A percentile compares a stretch with the other conserved stretches of the same genome.
Conservation (phyloP, 2,113 vertebrate species). For the Tamias sibiricus region DNA sequence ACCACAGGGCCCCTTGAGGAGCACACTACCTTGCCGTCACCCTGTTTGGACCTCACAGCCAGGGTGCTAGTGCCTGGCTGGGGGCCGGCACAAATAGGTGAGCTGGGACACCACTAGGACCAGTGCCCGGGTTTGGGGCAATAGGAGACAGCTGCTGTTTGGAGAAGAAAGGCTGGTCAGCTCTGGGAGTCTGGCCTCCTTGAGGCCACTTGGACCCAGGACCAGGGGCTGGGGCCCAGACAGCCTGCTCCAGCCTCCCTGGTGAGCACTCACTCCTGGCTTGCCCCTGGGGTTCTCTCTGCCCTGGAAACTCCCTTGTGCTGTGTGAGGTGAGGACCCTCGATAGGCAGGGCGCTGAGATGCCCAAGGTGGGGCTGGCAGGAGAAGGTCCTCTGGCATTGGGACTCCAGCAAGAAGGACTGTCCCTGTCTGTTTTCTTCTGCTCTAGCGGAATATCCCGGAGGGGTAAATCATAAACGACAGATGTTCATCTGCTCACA, state of each 20-base stretch:
- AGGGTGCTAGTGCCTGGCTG: slow-evolving; percentile 14
- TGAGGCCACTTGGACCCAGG: background rate
- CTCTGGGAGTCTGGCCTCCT: background rate
- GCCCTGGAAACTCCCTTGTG: background rate
- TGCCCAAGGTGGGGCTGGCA: background rate
- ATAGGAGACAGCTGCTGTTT: background rate
- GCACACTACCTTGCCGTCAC: background rate
- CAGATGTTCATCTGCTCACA: background rate
- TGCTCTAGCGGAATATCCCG: background rate
- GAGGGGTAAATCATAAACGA: background rate
- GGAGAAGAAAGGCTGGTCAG: background rate
- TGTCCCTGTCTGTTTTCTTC: background rate
- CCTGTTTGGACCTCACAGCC: background rate
- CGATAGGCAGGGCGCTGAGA: background rate
- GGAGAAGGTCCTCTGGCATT: background rate
- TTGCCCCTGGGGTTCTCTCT: background rate
- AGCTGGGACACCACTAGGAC: background rate
- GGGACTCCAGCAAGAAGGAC: background rate
- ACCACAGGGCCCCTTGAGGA: slow-evolving; percentile 64
- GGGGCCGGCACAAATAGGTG: background rate
- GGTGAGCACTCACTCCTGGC: accelerated
- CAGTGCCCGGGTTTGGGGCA: background rate
- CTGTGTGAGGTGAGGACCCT: background rate
- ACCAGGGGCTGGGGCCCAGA: background rate
- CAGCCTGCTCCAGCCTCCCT: background rate